phyloP scores from a whole-genome alignment of 2,888 invertebrate genomes.

The Drosophila barbarae region DNA sequence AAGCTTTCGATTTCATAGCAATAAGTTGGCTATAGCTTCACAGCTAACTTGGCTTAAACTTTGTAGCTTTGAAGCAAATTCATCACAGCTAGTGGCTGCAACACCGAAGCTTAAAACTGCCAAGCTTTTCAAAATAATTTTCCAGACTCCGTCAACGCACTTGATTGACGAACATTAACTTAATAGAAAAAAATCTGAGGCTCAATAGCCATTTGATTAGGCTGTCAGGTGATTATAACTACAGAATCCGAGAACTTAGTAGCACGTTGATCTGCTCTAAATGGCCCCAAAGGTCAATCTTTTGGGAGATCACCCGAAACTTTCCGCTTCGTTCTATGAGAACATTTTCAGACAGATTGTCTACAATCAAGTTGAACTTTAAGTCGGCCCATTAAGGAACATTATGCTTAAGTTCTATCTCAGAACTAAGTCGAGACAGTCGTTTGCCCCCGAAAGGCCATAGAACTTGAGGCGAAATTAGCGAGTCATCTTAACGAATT shows the following conservation, averaged over 20 bases:
- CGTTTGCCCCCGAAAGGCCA: conserved; percentile 40
- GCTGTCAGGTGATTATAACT: conserved; percentile 14
- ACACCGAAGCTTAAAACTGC: not conserved
- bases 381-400: conserved; percentile 18
- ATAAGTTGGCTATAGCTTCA: not conserved
- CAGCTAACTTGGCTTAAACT: conserved; percentile 15
- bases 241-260: conserved; percentile 1
- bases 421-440: conserved; percentile 3
- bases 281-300: conserved; percentile 61
- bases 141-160: not conserved
- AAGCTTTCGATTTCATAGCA: conserved; percentile 1
- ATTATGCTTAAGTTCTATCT: conserved; percentile 23
- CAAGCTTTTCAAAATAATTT: conserved; percentile 7
- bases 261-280: conserved; percentile 38
- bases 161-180: conserved; percentile 6
- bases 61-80: not conserved
- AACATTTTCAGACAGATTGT: conserved; percentile 8
- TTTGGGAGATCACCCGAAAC: conserved; percentile 2
- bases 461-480: conserved; percentile 44
- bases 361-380: conserved; percentile 22
- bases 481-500: conserved; percentile 20
- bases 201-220: conserved; percentile 31
- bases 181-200: conserved; percentile 13
- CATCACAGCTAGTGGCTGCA: conserved; percentile 2
- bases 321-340: conserved; percentile 7